Conservation (phyloP, 2,113 vertebrate species). For the Falco punctatus region DNA sequence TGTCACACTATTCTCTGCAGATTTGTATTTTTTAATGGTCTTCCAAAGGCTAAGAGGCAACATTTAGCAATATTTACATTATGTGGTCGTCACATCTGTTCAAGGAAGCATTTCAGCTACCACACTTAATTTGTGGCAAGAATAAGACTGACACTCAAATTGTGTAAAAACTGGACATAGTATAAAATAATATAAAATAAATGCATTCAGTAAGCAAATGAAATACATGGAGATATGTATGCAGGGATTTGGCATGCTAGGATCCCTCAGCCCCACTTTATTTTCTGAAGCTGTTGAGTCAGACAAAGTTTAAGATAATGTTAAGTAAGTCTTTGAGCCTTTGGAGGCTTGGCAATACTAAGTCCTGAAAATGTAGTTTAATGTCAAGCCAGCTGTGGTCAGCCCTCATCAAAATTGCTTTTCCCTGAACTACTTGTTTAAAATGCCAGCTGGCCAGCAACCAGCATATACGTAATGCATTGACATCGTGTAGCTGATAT, state of each 20-base stretch:
- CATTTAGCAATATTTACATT: neutral
- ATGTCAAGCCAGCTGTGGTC: slow-evolving; percentile 14
- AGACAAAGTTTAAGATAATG: slow-evolving; percentile 13
- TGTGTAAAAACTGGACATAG: neutral
- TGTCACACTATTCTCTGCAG: neutral
- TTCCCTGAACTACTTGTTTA: slow-evolving; percentile 15
- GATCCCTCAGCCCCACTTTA: neutral
- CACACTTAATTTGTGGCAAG: neutral
- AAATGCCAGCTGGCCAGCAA: slow-evolving; percentile 24
- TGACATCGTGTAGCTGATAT: neutral
- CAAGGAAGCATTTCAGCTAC: neutral
- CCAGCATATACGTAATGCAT: neutral
- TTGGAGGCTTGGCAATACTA: neutral
- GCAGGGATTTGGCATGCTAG: neutral
- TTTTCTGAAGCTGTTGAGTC: neutral
- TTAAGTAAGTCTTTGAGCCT: neutral
- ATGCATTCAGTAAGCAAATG: neutral
- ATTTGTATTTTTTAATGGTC: neutral
- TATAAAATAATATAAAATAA: neutral
- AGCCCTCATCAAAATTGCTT: slow-evolving; percentile 25
- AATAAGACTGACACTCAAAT: neutral
- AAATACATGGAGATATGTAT: neutral
- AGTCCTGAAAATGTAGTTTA: neutral
- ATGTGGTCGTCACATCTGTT: neutral
- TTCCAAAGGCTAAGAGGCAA: neutral